Conservation (phyloP, 2,888 invertebrate genomes). For the Hemistola chrysoprasaria region DNA sequence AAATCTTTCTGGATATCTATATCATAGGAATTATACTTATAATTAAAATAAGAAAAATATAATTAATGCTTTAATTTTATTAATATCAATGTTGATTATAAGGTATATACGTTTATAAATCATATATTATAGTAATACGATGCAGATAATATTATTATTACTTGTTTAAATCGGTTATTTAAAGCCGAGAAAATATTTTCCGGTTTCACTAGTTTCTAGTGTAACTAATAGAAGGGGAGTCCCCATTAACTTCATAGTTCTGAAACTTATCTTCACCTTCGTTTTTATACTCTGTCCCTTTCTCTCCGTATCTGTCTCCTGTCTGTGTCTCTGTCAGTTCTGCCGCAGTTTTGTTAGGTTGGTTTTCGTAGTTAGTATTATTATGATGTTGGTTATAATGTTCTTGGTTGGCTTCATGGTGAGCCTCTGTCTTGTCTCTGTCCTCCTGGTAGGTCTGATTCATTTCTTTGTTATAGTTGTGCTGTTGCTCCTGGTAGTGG, state of each 20-base stretch:
- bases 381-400: slow-evolving; percentile 31
- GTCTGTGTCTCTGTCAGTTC: slow-evolving; percentile 26
- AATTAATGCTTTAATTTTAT: too few species aligned
- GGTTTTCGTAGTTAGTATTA: not conserved
- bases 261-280: slow-evolving; percentile 34
- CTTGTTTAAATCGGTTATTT: too few species aligned
- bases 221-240: slow-evolving; percentile 40
- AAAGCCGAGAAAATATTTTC: too few species aligned
- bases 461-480: slow-evolving; percentile 36
- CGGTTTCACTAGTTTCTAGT: slow-evolving; percentile 26
- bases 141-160: too few species aligned
- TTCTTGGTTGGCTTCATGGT: slow-evolving; percentile 35
- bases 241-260: slow-evolving; percentile 36
- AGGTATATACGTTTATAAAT: too few species aligned
- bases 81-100: too few species aligned
- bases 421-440: slow-evolving; percentile 35
- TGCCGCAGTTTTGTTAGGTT: slow-evolving; percentile 9
- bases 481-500: slow-evolving; percentile 36
- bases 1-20: too few species aligned
- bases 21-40: too few species aligned
- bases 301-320: slow-evolving; percentile 38
- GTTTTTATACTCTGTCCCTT: slow-evolving; percentile 33
- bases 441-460: slow-evolving; percentile 37
- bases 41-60: too few species aligned
- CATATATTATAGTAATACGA: too few species aligned